Evolutionary conservation across 2,113 vertebrate genomes (phyloP).

Genomic region (Phalacrocorax pelagicus): DNA sequence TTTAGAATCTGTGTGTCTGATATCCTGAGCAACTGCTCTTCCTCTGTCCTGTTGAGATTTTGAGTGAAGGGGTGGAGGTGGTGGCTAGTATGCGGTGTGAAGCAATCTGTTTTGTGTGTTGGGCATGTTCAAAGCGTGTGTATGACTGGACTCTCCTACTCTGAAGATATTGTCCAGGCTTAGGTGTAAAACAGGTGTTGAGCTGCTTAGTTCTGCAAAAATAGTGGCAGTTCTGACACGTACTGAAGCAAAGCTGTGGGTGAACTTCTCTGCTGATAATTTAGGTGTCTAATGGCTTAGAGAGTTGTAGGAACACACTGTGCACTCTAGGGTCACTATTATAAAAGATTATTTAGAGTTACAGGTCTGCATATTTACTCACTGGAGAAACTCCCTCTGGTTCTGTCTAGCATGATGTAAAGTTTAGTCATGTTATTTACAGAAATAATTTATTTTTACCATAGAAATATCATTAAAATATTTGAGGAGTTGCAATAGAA

Average conservation of each 20-base stretch:
- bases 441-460: background rate
- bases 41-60: background rate
- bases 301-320: background rate
- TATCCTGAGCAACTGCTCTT: background rate
- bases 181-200: background rate
- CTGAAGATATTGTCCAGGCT: background rate
- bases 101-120: background rate
- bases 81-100: rapidly evolving
- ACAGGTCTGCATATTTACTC: background rate
- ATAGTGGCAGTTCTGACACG: background rate
- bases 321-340: background rate
- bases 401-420: background rate
- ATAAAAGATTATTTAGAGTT: background rate
- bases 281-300: background rate
- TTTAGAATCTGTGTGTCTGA: background rate
- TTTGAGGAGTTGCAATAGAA: too few relatives aligned
- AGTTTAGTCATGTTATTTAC: conserved; percentile 2
- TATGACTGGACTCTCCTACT: background rate
- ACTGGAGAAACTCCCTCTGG: background rate
- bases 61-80: background rate
- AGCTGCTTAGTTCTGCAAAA: background rate
- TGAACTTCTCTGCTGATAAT: background rate
- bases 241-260: background rate
- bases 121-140: background rate
- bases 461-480: background rate